Evolutionary conservation across 2,797 vertebrate genomes (phyloP).

Genomic region (Serranus cabrilla): DNA sequence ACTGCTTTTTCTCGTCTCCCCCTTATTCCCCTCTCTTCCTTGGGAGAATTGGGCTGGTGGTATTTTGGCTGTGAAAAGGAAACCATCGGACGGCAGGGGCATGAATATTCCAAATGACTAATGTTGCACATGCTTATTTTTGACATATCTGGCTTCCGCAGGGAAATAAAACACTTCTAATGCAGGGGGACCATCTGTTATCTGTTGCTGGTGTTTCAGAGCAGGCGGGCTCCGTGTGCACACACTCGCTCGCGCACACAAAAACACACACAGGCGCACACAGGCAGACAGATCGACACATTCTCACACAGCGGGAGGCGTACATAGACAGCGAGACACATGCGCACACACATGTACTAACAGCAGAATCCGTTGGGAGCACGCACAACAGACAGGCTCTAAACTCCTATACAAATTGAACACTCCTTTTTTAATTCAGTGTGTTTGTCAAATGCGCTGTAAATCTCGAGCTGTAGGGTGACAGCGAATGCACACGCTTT

Average conservation of each 20-base stretch:
- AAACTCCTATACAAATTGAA: constrained; percentile 84
- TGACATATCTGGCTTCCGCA: constrained; percentile 86
- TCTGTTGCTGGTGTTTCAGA: constrained; percentile 86
- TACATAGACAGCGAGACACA: constrained; percentile 48
- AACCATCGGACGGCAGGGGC: constrained; percentile 78
- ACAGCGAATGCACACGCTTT: constrained; percentile 76
- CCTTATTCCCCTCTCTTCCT: constrained; percentile 61
- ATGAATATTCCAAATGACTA: constrained; percentile 88
- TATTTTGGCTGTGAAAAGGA: constrained; percentile 81
- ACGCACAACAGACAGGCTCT: constrained; percentile 76
- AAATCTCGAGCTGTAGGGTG: constrained; percentile 75
- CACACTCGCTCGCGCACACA: constrained; percentile 17
- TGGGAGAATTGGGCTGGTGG: constrained; percentile 74
- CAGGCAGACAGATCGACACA: constrained; percentile 60
- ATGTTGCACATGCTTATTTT: constrained; percentile 87
- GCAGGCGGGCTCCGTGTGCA: constrained; percentile 63
- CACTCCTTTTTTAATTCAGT: constrained; percentile 64
- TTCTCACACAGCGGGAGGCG: constrained; percentile 59
- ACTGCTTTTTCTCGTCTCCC: constrained; percentile 53
- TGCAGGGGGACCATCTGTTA: constrained; percentile 87
- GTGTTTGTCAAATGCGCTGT: constrained; percentile 73
- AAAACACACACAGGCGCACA: constrained; percentile 34
- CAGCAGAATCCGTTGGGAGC: constrained; percentile 71
- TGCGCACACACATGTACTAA: constrained; percentile 62
- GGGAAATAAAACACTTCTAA: constrained; percentile 88